These are phyloP conservation scores for Pterobdella sp. DNA, from an alignment of 2,888 invertebrate species.

Conservation along the genomic window DNA sequence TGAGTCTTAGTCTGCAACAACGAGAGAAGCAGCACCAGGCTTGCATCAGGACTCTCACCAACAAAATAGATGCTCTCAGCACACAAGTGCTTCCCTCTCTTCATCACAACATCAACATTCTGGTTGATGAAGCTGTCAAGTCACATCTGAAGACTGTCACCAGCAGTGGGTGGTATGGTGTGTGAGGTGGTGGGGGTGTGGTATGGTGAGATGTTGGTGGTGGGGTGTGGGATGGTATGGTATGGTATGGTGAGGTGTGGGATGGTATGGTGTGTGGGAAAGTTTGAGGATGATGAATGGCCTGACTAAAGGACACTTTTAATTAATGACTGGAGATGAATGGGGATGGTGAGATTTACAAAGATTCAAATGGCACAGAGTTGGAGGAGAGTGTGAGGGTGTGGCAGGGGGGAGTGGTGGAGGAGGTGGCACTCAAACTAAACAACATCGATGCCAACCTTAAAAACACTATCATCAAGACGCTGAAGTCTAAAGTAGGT, in stretches of 20 bases:
- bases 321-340: too few species aligned
- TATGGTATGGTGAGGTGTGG: too few species aligned
- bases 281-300: too few species aligned
- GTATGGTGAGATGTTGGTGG: slow-evolving; percentile 65
- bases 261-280: too few species aligned
- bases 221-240: slow-evolving; percentile 52
- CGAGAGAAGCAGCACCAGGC: slow-evolving; percentile 11
- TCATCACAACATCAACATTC: too few species aligned
- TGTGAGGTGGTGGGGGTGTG: slow-evolving; percentile 60
- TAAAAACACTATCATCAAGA: slow-evolving; percentile 70
- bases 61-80: slow-evolving; percentile 23
- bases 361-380: slow-evolving; percentile 3
- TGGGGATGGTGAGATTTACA: too few species aligned
- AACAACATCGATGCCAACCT: slow-evolving; percentile 66
- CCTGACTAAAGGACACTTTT: too few species aligned
- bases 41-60: neutral
- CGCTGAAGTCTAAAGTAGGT: slow-evolving; percentile 69
- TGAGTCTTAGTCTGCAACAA: slow-evolving; percentile 12
- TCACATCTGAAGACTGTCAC: neutral
- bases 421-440: slow-evolving; percentile 66
- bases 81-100: too few species aligned
- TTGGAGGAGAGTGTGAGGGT: slow-evolving; percentile 57
- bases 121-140: neutral
- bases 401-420: slow-evolving; percentile 65
- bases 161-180: neutral